Base-by-base conservation (phyloP, 2,113 vertebrate species). In the Cranoglanis bouderius region DNA sequence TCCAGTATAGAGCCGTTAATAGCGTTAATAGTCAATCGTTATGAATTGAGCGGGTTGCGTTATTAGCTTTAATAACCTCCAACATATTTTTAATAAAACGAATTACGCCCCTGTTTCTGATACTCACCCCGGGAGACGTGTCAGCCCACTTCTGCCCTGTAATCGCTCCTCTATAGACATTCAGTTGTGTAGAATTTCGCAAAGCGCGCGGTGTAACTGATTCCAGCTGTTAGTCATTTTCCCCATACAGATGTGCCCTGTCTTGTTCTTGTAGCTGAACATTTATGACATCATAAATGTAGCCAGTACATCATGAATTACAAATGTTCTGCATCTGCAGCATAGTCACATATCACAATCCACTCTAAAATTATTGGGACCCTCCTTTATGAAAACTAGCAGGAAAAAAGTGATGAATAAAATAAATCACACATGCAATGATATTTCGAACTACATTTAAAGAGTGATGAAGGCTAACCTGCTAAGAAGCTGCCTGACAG, bases 81-180 rank as follows among this genome's bases (percentile, higher is more conserved):
- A 18, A 0, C 4, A 29, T 21, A 13, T 26, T n/a, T 26, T 78
- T 29, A n/a, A n/a, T 40, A 5, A 5, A 59, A 2, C 8, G 18
- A 24, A 19, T 82, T 24, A 38, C 1, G 1, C 53, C 19, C 26
- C 3, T 35, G n/a, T 59, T 83, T 83, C 81, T 83, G 18, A 24
- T 70, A 75, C 85, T 86, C 85, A 86, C 85, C 85, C 70, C 32
- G 2, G 51, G 43, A 38, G n/a, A 57, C 49, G 65, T 40, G 49
- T 40, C n/a, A 40, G 84, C 4, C 21, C 46, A 55, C 46, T 85
- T 75, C 32, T 75, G 32, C 16, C 24, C 63, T n/a, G 35, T 40
- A 46, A 43, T 24, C 59, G 13, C 57, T 1, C 35, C n/a, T 65
- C 24, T 49, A n/a, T 35, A 29, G 1, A 24, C 82, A 65, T 18